Evolutionary conservation across 2,797 vertebrate genomes (phyloP).

Genomic region (Decapterus maruadsi): DNA sequence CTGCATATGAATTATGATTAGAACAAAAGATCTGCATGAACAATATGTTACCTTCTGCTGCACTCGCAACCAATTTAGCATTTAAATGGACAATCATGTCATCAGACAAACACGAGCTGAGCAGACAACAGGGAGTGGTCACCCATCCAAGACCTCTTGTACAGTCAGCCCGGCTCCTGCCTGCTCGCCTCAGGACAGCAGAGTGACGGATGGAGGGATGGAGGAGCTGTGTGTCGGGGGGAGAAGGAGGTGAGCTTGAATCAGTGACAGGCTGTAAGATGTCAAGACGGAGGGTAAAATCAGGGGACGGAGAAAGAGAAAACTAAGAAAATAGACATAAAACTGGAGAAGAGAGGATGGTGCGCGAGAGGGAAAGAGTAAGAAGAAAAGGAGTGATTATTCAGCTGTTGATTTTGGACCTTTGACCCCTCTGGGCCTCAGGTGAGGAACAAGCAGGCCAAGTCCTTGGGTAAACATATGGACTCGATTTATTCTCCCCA

Average conservation of each 20-base stretch:
- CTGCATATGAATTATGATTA: conserved; percentile 18
- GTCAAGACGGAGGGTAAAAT: conserved; percentile 63
- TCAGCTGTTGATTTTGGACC: conserved; percentile 35
- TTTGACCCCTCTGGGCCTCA: conserved; percentile 15
- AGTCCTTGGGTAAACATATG: conserved; percentile 53
- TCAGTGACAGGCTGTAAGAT: conserved; percentile 64
- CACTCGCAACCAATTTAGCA: conserved; percentile 49
- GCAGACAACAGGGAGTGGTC: conserved; percentile 64
- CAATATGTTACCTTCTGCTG: conserved; percentile 1
- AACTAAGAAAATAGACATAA: conserved; percentile 2
- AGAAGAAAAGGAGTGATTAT: conserved; percentile 8
- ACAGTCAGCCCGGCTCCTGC: conserved; percentile 64
- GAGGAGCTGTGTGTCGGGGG: conserved; percentile 45
- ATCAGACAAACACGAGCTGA: conserved; percentile 51
- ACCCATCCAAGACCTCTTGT: conserved; percentile 60
- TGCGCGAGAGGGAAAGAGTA: not conserved
- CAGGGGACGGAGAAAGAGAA: conserved; percentile 35
- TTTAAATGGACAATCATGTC: conserved; percentile 53
- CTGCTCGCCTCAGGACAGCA: conserved; percentile 61
- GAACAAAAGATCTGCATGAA: conserved; percentile 34
- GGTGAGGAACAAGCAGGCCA: conserved; percentile 34
- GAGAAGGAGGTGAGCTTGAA: conserved; percentile 64
- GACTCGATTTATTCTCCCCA: conserved; percentile 41
- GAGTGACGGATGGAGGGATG: conserved; percentile 67
- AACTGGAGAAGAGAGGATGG: conserved; percentile 8